Evolutionary conservation across 2,113 vertebrate genomes (phyloP).

Genomic region (Syngnathus typhle): DNA sequence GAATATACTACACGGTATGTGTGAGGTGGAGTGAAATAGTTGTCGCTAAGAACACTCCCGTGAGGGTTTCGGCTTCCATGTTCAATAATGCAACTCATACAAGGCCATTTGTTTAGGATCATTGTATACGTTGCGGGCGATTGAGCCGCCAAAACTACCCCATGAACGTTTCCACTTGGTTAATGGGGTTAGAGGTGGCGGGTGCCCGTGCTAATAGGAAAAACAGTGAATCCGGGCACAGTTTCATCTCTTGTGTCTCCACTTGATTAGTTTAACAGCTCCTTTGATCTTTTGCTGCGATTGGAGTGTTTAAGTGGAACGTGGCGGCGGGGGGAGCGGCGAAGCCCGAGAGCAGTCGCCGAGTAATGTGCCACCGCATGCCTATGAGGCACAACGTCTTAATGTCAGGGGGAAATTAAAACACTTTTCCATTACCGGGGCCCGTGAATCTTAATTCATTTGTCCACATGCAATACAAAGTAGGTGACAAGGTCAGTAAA

Average conservation of each 20-base stretch:
- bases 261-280: constrained; percentile 95
- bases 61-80: constrained; percentile 28
- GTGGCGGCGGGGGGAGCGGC: constrained; percentile 82
- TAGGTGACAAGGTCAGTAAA: constrained; percentile 75
- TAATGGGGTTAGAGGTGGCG: constrained; percentile 54
- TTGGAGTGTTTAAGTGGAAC: constrained; percentile 94
- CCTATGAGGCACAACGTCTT: constrained; percentile 91
- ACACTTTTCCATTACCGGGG: constrained; percentile 82
- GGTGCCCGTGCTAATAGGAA: constrained; percentile 49
- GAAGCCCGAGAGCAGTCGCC: constrained; percentile 76
- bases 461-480: constrained; percentile 75
- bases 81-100: constrained; percentile 48
- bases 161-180: constrained; percentile 43
- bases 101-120: constrained; percentile 56
- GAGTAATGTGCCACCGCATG: constrained; percentile 82
- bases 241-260: constrained; percentile 70
- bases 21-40: constrained; percentile 2
- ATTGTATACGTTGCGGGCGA: constrained; percentile 62
- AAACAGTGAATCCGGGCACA: constrained; percentile 59
- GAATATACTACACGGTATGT: constrained; percentile 3
- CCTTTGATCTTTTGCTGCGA: constrained; percentile 95
- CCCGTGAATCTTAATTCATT: constrained; percentile 90
- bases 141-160: constrained; percentile 48
- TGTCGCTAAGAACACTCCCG: constrained; percentile 26
- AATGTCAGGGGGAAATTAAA: constrained; percentile 99